Evolutionary conservation across 2,888 invertebrate species (phyloP), one percentile per base, ranked within the genome.

Genomic region (Acrobasis suavella): DNA sequence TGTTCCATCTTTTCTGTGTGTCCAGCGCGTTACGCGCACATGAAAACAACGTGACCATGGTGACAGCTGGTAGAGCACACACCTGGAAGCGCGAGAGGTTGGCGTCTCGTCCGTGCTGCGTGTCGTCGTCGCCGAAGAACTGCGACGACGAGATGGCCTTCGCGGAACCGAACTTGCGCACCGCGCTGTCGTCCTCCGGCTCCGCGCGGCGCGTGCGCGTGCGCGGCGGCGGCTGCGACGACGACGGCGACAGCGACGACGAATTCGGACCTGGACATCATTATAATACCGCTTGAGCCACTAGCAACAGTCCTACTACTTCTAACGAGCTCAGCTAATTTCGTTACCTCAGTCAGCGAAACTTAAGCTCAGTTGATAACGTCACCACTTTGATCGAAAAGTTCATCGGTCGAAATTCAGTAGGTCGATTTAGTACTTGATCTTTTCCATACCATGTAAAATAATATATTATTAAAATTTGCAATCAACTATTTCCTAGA

Each of bases 71-170:
- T 3, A 8, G 14, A 1, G 2, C 12, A 12, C 42, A 8, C 3
- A 56, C 56, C 56, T 98, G 97, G 93, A 99, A 99, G 70, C 98
- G 87, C n/a, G 87, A 81, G 79, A 95, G 86, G 85, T 93, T 94
- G 58, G 93, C 88, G 73, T 93, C 93, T 46, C 92, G 89, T 81
- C 93, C 94, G 76, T 80, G 81, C 49, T 81, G 68, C 69, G 92
- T 90, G 72, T 94, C 94, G 75, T 93, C 91, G 60, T 96, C 96
- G 9, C 96, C 96, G 85, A 99, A 99, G 93, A 95, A 99, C 92
- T 98, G 98, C 81, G 98, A 98, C 0, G 99, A 99, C 64, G 99
- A 99, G 80, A 99, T 99, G 14, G 98, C 97, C 88, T 99, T 99
- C 3, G 99, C 98, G 74, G 96, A 96, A 59, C 98, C 99, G 85